Conservation (phyloP, 2,797 vertebrate genomes). For the Enteromius thamalakanensis region DNA sequence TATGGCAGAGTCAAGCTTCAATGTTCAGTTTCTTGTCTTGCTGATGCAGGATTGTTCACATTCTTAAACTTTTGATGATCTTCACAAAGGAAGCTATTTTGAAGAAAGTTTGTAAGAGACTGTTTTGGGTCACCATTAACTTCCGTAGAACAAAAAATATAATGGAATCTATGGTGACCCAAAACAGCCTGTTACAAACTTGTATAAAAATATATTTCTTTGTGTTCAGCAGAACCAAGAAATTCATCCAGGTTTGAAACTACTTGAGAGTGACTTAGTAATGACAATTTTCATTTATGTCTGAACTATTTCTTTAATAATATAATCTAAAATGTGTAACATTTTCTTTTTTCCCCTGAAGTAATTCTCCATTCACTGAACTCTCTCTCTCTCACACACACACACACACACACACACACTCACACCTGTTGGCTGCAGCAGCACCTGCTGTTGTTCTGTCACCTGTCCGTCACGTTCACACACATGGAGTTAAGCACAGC, state of each 20-base stretch:
- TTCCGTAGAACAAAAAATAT: too few relatives aligned
- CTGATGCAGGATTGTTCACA: neutral
- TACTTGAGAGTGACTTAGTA: too few relatives aligned
- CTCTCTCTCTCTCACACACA: neutral
- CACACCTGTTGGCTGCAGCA: slow-evolving; percentile 34
- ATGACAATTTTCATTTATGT: too few relatives aligned
- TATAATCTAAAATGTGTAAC: neutral
- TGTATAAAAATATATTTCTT: too few relatives aligned
- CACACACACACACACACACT: slow-evolving; percentile 14
- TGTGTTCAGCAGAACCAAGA: too few relatives aligned
- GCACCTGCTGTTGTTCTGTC: slow-evolving; percentile 25
- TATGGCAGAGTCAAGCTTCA: neutral
- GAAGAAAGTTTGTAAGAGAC: too few relatives aligned
- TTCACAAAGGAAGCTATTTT: too few relatives aligned
- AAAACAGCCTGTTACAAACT: too few relatives aligned
- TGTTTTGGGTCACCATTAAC: too few relatives aligned
- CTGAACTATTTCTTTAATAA: neutral
- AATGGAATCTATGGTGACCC: too few relatives aligned
- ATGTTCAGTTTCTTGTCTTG: neutral
- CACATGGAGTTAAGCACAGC: neutral
- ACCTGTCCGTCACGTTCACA: slow-evolving; percentile 8
- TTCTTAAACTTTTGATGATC: neutral
- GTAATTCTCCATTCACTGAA: neutral
- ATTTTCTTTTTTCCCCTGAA: neutral
- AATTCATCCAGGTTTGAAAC: too few relatives aligned